phyloP scores from a whole-genome alignment of 2,113 vertebrate genomes.

The Anseranas semipalmata region DNA sequence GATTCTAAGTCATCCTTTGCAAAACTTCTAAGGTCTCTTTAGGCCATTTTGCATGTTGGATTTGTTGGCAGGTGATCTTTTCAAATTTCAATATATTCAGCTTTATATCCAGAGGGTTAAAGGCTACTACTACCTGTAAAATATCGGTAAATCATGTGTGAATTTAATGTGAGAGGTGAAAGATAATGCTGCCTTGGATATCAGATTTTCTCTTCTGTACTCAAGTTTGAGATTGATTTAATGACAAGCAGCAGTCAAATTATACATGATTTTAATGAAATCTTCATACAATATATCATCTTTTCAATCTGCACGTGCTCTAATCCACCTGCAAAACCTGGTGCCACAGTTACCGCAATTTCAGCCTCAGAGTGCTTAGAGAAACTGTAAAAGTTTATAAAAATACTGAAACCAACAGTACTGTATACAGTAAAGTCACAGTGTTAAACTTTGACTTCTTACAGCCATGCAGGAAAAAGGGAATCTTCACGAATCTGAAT shows the following conservation, averaged over 20 bases:
- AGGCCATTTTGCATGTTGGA: neutral
- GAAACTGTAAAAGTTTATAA: neutral
- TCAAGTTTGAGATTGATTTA: neutral
- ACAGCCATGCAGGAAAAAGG: neutral
- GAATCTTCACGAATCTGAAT: neutral
- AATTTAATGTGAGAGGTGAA: neutral
- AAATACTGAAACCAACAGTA: neutral
- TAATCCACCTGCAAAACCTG: neutral
- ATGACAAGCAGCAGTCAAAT: neutral
- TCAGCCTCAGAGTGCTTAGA: neutral
- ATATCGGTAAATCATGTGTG: neutral
- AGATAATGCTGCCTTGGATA: neutral
- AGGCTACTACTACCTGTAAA: neutral
- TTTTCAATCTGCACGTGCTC: neutral
- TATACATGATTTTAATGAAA: neutral
- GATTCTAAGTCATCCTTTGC: neutral
- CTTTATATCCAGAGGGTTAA: neutral
- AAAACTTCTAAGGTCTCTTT: neutral
- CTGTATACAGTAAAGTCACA: neutral
- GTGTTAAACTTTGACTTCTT: neutral
- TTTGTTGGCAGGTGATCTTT: neutral
- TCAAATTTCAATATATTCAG: neutral
- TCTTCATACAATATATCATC: neutral
- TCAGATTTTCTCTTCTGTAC: neutral
- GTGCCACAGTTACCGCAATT: neutral